Base-by-base conservation (phyloP, 2,888 invertebrate genomes). In the Phytoseiulus persimilis region DNA sequence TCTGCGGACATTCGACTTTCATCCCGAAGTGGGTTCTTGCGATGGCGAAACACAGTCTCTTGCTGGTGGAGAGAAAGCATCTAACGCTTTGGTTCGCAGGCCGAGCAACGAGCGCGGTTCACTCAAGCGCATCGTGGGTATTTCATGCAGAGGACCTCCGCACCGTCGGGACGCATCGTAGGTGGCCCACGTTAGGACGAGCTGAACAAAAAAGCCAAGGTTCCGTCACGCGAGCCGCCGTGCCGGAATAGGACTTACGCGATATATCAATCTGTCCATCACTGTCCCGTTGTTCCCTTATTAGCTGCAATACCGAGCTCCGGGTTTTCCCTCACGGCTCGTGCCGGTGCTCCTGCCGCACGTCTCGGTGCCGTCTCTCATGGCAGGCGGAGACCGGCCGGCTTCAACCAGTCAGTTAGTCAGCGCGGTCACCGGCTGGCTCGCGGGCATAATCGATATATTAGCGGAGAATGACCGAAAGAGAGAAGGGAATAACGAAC, bases 221-320 rank as follows among this genome's bases (percentile, higher is more conserved):
- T 65, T 65, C 65, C 18, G 65, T 65, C 65, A 65, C 65, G 65
- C 65, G 65, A 65, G 65, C 65, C 65, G 65, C 18, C 65, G 65
- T 65, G 18, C 65, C 11, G 65, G 65, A 65, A 65, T 65, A 65
- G 65, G 65, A 65, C 65, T 65, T 65, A 65, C 65, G 65, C 65
- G 87, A n/a, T 45, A 87, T 33, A 87, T 87, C 87, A 87, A 87
- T 87, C 87, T 87, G 87, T 87, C 87, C 32, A 87, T 87, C 87
- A 87, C 87, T 87, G 87, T 87, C 87, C 87, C 45, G 32, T 87
- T 32, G 87, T 87, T 87, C 87, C 87, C 87, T 87, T 87, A 87
- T 87, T 87, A 87, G 87, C 87, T 87, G n/a, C 33, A 45, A 87
- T 65, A 65, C 65, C 65, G 9, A 39, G 39, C 39, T 39, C 5